phyloP scores from a whole-genome alignment of 2,888 invertebrate genomes.

The Synanthedon formicaeformis region DNA sequence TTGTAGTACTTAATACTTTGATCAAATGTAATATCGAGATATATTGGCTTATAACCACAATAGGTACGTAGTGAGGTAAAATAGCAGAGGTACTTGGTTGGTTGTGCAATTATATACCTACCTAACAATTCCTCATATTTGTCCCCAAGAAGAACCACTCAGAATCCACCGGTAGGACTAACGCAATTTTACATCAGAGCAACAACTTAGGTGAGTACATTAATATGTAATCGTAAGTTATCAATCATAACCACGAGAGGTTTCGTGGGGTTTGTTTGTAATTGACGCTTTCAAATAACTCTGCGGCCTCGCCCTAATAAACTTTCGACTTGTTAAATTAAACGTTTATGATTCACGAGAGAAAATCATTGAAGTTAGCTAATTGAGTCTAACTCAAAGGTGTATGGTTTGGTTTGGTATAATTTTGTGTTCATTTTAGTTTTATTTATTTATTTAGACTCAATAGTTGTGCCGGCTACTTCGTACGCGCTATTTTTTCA shows the following conservation, averaged over 20 bases:
- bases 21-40: no score
- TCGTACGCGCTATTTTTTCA: no score
- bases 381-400: slow-evolving; percentile 24
- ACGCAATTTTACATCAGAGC: not conserved
- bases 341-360: slow-evolving; percentile 28
- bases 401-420: slow-evolving; percentile 1
- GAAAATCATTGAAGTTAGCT: slow-evolving; percentile 20
- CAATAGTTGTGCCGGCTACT: not conserved
- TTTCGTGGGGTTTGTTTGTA: slow-evolving; percentile 1
- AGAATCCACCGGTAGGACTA: not conserved
- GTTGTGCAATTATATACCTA: no score
- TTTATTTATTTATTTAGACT: not conserved
- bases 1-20: no score
- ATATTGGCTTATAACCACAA: not conserved
- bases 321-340: slow-evolving; percentile 35
- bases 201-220: not conserved
- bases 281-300: slow-evolving; percentile 15
- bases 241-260: not conserved
- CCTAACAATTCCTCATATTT: not conserved
- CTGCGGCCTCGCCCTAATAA: slow-evolving; percentile 23
- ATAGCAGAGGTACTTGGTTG: no score
- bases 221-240: not conserved
- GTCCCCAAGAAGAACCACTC: not conserved
- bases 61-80: no score
- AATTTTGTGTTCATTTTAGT: not conserved